Base-by-base conservation (phyloP, 30 jellyfish, hydroid and myxozoan species). In the Hydractinia symbiolongicarpus region DNA sequence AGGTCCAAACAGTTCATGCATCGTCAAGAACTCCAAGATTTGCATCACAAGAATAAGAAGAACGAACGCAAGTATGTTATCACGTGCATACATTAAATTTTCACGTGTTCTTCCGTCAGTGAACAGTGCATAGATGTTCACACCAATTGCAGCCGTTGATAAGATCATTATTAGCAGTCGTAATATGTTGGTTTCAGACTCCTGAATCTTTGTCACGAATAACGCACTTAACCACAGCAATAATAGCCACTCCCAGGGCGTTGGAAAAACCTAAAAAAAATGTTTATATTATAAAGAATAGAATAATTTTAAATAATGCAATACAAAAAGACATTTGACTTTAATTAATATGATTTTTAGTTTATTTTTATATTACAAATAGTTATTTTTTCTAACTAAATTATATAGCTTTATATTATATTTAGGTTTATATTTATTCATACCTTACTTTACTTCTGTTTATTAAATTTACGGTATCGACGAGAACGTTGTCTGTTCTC, bases 1-100 rank as follows among this genome's bases (percentile, higher is more conserved):
- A 21, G 97, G 97, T 9, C 97, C 97, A 73, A 90, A 90, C 8
- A 90, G 79, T 67, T 90, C 95, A 70, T 90, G 97, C 79, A 90
- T 79, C 3, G 95, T 79, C 7, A 90, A 88, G 67, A 84, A 90
- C 74, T 90, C 97, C 87, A 90, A 79, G 72, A 86, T 74, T 55
- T 90, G 97, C 44, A 82, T 84, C 53, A 90, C 94, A 54, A 89
- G 82, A 5, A 85, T 50, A 8, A 90, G 73, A 83, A 84, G 66
- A 8, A 73, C 89, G 17, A 90, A 73, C 15, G 95, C 97, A 54
- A 90, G 82, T 8, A 90, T 84, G 72, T 90, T 94, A 68, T 90
- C 97, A 6, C 97, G 83, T 13, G 84, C 95, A 81, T 90, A 90
- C 95, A 90, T 85, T 55, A 90, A 54, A 81, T 80, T 82, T 83